Conservation (phyloP, 2,888 invertebrate species). For the Brenthis daphne region DNA sequence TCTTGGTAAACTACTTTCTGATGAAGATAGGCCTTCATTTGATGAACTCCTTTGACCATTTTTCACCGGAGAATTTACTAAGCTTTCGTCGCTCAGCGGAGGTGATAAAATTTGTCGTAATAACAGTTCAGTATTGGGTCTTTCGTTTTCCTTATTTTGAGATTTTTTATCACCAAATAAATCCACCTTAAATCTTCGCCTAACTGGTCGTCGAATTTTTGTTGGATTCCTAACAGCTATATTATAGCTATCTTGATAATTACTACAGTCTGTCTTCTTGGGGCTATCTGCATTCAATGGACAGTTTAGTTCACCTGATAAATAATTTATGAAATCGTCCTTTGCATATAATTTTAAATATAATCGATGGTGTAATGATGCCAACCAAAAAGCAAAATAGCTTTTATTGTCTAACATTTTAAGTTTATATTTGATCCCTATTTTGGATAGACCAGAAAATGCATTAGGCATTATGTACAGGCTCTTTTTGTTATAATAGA, state of each 20-base stretch:
- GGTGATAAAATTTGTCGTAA: constrained; percentile 68
- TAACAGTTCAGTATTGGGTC: constrained; percentile 78
- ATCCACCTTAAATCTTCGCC: constrained; percentile 79
- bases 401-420: constrained; percentile 89
- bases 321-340: constrained; percentile 84
- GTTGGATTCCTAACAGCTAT: constrained; percentile 74
- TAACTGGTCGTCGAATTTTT: constrained; percentile 66
- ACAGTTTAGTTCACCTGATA: constrained; percentile 83
- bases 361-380: constrained; percentile 90
- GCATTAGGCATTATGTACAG: constrained; percentile 83
- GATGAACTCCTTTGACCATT: constrained; percentile 64
- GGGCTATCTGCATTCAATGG: constrained; percentile 68
- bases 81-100: constrained; percentile 56
- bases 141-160: constrained; percentile 87
- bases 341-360: constrained; percentile 88
- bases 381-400: constrained; percentile 88
- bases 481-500: constrained; percentile 89
- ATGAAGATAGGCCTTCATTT: constrained; percentile 75
- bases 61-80: constrained; percentile 47
- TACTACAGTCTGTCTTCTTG: constrained; percentile 66
- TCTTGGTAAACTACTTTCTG: constrained; percentile 79
- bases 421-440: constrained; percentile 86
- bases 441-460: constrained; percentile 80
- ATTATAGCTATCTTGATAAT: constrained; percentile 78
- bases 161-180: constrained; percentile 78